Conservation (phyloP, 1,140 invertebrate genomes). For the Hormaphis cornu region DNA sequence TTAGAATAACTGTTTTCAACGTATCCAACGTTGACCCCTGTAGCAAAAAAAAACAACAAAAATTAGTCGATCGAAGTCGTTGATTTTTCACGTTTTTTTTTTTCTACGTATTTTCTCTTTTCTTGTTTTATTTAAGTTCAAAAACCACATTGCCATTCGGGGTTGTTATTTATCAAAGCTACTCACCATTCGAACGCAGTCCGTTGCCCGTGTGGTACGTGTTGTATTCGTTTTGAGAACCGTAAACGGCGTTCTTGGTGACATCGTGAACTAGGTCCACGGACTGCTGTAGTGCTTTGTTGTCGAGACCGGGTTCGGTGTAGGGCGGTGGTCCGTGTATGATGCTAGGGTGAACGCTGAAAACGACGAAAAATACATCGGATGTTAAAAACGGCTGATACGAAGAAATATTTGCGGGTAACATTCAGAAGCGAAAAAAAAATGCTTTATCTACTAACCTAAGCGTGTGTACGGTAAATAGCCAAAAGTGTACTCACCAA, state of each 20-base stretch:
- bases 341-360: conserved; percentile 59
- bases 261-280: conserved; percentile 73
- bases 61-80: too few species aligned
- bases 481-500: conserved; percentile 22
- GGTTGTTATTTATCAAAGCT: conserved; percentile 19
- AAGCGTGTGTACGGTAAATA: not conserved
- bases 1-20: conserved; percentile 86
- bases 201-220: conserved; percentile 40
- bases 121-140: not conserved
- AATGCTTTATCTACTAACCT: not conserved
- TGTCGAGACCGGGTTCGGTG: conserved; percentile 72
- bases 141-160: too few species aligned
- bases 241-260: conserved; percentile 70
- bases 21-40: conserved; percentile 77
- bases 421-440: not conserved
- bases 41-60: conserved; percentile 20
- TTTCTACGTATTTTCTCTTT: too few species aligned
- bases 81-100: too few species aligned
- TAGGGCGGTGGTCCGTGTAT: conserved; percentile 76
- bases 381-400: not conserved
- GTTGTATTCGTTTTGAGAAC: conserved; percentile 69
- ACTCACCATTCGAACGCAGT: conserved; percentile 49
- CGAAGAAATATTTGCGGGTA: not conserved
- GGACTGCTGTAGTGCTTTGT: conserved; percentile 79
- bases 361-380: conserved; percentile 34